Evolutionary conservation across 1,140 invertebrate genomes (phyloP).

Genomic region (Pachyrhynchus sulphureomaculatus): DNA sequence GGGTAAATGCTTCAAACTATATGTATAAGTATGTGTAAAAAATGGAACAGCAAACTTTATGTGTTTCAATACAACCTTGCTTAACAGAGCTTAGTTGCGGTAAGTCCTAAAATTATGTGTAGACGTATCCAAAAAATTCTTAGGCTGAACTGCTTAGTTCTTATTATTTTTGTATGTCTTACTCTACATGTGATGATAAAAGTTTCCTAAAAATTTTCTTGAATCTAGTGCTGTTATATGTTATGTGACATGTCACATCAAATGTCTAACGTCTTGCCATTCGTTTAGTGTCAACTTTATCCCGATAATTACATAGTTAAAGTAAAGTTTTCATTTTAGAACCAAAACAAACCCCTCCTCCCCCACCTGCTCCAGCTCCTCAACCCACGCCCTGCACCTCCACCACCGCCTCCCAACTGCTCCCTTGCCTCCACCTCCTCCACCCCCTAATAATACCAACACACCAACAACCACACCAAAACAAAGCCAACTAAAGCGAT

Average conservation of each 20-base stretch:
- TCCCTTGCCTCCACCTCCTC: conserved; percentile 34
- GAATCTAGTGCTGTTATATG: too few relatives aligned
- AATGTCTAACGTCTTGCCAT: not conserved
- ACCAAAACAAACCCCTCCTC: not conserved
- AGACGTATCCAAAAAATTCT: too few relatives aligned
- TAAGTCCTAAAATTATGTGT: too few relatives aligned
- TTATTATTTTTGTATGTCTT: not conserved
- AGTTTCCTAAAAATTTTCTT: too few relatives aligned
- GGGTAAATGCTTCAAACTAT: too few relatives aligned
- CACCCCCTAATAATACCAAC: conserved; percentile 18
- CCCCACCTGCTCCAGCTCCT: not conserved
- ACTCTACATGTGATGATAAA: too few relatives aligned
- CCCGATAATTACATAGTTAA: not conserved
- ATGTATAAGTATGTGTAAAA: too few relatives aligned
- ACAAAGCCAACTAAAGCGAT: conserved; percentile 29
- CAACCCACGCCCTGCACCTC: not conserved
- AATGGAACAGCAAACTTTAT: too few relatives aligned
- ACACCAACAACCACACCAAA: conserved; percentile 33
- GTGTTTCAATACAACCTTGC: too few relatives aligned
- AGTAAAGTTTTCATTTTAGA: conserved; percentile 17
- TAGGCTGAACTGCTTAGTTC: too few relatives aligned
- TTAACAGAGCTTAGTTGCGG: too few relatives aligned
- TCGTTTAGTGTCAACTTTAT: not conserved
- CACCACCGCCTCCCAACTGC: conserved; percentile 34
- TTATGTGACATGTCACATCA: too few relatives aligned